Evolutionary conservation across 2,113 vertebrate genomes (phyloP), one percentile per base, ranked within the genome.

Genomic region (Halichoeres trimaculatus): DNA sequence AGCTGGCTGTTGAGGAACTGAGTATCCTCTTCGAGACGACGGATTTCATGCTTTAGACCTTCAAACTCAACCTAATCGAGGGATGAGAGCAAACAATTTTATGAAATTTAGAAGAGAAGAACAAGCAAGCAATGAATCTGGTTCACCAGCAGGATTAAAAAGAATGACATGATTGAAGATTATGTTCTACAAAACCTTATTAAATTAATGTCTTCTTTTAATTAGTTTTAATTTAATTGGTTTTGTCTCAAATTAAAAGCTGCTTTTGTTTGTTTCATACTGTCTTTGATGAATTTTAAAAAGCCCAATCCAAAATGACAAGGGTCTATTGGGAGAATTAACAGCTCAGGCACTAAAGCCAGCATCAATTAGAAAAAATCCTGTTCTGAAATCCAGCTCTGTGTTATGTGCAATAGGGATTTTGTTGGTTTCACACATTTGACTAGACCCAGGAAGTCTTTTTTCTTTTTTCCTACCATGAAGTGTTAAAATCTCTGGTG

Each of bases 1-100:
- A 99, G 85, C 76, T 99, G 98, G 91, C 97, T 99, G 90, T 99
- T 99, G 4, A 98, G 95, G 83, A 97, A 98, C 87, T 99, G 97
- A 0, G 95, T 95, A 78, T 99, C 98, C 68, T 99, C 98, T 86
- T 99, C 98, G 0, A 99, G 92, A 11, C 98, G 94, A 79, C 98
- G 96, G 92, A 98, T 97, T 90, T 99, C 98, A 35, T 99, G 97
- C 84, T 99, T 99, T 74, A 99, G 92, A 76, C 98, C 97, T 91
- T 99, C 98, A 70, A 99, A 99, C 87, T 99, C 98, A 90, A 99
- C 98, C 98, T 99, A 84, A 52, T 58, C 7, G n/a, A 26, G 43
- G 35, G 22, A 78, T 22, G 7, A 55, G 19, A 71, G 40, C 60
- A 17, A 55, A 60, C 14, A 30, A n/a, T 22, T 58, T 43, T 8